Evolutionary conservation across 2,797 vertebrate genomes (phyloP).

Genomic region (Platyrinchus mystaceus): DNA sequence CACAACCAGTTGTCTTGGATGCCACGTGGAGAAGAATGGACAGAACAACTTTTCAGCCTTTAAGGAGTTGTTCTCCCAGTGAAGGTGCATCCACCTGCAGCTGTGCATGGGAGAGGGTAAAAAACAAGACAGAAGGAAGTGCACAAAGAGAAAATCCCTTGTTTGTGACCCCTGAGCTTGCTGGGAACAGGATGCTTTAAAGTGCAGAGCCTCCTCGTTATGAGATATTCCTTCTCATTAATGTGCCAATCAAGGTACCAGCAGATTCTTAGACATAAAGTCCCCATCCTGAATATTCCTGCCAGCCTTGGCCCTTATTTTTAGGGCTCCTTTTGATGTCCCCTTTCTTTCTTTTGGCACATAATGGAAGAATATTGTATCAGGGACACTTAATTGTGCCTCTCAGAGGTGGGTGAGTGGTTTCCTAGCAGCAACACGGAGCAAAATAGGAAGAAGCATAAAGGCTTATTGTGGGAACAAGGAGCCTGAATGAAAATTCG

Average conservation of each 20-base stretch:
- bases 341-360: background rate
- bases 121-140: accelerated
- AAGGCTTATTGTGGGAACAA: conserved; percentile 10
- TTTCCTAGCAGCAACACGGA: conserved; percentile 50
- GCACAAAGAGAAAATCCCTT: background rate
- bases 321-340: background rate
- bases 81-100: background rate
- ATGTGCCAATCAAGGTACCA: background rate
- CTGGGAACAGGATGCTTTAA: background rate
- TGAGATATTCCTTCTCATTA: background rate
- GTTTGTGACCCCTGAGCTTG: background rate
- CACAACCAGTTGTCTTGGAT: background rate
- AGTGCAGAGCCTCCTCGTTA: background rate
- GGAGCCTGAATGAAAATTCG: background rate
- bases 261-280: background rate
- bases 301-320: background rate
- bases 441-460: background rate
- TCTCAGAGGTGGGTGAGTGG: conserved; percentile 2
- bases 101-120: accelerated
- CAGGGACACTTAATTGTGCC: conserved; percentile 7
- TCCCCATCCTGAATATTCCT: background rate
- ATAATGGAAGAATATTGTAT: background rate
- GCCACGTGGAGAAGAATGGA: background rate
- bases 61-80: background rate
- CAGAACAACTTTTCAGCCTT: background rate